These are phyloP conservation scores for Pollicipes pollicipes DNA, from an alignment of 1,140 invertebrate genomes.

Conservation along the genomic window DNA sequence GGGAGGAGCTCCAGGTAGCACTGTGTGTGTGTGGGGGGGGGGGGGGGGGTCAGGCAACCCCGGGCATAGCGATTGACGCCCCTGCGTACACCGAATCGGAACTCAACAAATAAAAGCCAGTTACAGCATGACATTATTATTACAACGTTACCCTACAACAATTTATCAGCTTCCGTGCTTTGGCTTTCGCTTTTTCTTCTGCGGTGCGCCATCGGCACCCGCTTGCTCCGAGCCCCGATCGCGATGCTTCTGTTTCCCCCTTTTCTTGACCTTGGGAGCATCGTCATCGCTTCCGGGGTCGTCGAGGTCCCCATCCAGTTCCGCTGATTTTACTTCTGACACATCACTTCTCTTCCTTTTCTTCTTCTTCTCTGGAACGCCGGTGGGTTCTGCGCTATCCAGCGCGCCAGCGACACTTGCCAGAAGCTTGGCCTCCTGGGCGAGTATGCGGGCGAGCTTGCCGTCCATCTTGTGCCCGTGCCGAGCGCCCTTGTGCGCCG, in stretches of 20 bases:
- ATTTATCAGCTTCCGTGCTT: neutral
- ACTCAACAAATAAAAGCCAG: no score
- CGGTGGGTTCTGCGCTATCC: neutral
- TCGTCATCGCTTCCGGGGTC: neutral
- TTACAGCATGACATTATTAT: no score
- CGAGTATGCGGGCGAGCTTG: slow-evolving; percentile 24
- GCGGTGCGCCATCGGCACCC: no score
- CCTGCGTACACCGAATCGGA: no score
- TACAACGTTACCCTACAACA: no score
- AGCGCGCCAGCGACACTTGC: no score
- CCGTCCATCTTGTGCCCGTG: slow-evolving; percentile 27
- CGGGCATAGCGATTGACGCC: no score
- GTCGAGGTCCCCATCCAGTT: neutral
- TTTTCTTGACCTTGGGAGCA: no score
- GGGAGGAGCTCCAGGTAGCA: no score
- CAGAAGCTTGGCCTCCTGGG: slow-evolving; percentile 23
- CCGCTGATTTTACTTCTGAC: neutral
- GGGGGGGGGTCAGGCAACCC: no score
- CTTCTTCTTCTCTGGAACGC: neutral
- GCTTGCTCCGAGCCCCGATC: neutral
- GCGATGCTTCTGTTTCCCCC: neutral
- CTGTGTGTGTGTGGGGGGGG: no score
- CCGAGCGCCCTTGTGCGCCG: slow-evolving; percentile 48
- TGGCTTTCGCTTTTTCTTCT: neutral
- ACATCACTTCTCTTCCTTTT: neutral